phyloP scores from a whole-genome alignment of 2,888 invertebrate species.

The Lacanobia oleracea region DNA sequence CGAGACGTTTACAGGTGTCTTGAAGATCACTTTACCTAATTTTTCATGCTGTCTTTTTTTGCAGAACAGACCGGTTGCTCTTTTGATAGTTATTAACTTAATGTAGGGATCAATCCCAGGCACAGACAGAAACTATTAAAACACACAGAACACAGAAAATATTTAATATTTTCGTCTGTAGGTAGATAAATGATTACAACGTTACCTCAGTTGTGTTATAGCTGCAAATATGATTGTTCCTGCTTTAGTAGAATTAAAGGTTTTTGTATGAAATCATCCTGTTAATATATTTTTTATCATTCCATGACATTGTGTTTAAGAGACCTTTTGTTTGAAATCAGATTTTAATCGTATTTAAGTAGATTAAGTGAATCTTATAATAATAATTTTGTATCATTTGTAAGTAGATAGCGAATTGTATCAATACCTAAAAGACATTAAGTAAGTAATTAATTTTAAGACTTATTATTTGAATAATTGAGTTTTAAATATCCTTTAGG shows the following conservation, averaged over 20 bases:
- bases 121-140: too few species aligned
- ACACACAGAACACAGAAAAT: too few species aligned
- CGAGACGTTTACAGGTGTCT: too few species aligned
- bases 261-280: conserved; percentile 36
- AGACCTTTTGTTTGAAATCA: conserved; percentile 27
- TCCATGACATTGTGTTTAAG: conserved; percentile 37
- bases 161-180: conserved; percentile 38
- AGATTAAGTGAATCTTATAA: conserved; percentile 40
- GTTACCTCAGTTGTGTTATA: conserved; percentile 40
- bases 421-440: conserved; percentile 22
- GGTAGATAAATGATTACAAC: conserved; percentile 30
- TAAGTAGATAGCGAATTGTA: conserved; percentile 47
- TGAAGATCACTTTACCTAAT: too few species aligned
- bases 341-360: conserved; percentile 30
- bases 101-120: neutral
- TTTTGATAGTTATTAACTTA: conserved; percentile 6
- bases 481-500: conserved; percentile 12
- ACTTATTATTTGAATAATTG: conserved; percentile 13
- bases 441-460: conserved; percentile 34
- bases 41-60: too few species aligned
- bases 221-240: conserved; percentile 34
- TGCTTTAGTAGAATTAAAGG: conserved; percentile 18
- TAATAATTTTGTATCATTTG: conserved; percentile 49
- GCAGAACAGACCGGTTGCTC: conserved; percentile 13
- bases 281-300: conserved; percentile 47